Evolutionary conservation across 2,113 vertebrate species (phyloP).

Genomic region (Rhabdornis inornatus): DNA sequence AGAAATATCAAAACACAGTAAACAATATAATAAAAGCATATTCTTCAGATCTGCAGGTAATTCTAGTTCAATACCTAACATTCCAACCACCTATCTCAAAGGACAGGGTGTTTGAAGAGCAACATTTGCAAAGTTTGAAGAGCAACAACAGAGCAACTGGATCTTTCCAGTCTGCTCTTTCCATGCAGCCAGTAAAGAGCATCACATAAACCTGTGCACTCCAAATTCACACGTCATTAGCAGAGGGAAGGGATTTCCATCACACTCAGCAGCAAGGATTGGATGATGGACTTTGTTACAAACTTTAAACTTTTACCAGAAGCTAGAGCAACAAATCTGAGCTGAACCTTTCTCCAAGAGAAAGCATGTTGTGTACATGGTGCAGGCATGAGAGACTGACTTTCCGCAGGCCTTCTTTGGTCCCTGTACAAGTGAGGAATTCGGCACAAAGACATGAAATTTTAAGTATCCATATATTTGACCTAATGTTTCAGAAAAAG

Average conservation of each 20-base stretch:
- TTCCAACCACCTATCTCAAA: background rate
- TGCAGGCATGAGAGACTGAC: background rate
- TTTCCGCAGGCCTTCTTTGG: background rate
- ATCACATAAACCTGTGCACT: background rate
- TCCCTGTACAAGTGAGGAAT: background rate
- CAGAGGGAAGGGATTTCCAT: background rate
- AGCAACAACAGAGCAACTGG: too few relatives aligned
- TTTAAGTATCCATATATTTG: background rate
- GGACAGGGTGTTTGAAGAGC: background rate
- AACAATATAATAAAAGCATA: background rate
- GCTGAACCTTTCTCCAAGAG: background rate
- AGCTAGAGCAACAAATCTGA: background rate
- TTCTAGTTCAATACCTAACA: background rate
- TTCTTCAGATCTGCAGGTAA: background rate
- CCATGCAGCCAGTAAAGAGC: background rate
- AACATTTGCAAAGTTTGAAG: background rate
- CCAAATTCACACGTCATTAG: slow-evolving; percentile 13
- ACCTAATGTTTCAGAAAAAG: background rate
- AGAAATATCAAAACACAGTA: background rate
- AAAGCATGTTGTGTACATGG: background rate
- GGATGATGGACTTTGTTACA: background rate
- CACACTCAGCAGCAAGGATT: background rate
- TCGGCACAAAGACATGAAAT: background rate
- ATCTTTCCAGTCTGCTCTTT: background rate
- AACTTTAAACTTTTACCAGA: background rate